Base-by-base conservation (phyloP, 2,888 invertebrate species). In the Ichneumon xanthorius region DNA sequence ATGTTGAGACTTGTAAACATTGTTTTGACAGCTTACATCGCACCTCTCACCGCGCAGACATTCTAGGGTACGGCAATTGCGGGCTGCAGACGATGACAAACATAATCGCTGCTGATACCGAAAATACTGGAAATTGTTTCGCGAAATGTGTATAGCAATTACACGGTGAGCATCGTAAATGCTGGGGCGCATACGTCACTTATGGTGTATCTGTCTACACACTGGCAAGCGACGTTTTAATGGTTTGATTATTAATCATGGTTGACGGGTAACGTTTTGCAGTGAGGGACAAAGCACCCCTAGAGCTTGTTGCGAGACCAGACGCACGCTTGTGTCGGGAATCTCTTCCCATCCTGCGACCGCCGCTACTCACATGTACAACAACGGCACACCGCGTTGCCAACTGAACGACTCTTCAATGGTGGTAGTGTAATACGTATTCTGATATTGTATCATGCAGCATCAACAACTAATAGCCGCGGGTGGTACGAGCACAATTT, bases 171-270 rank as follows among this genome's bases (percentile, higher is more conserved):
- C 58, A 26, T 22, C 58, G 58, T 22, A 58, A 58, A 58, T 22
- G 58, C 11, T 16, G 58, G 19, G 48, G n/a, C 53, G 55, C 72
- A 37, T 55, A 19, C 72, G 53, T 55, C 55, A 30, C 72, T 53
- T 53, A 14, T 14, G 30, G 19, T 33, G 50, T 53, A 14, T 53
- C 40, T 55, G 19, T 55, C 22, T 33, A 5, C 50, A 37, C 37
- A 37, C 30, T 26, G 58, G 58, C 58, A 26, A 50, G 40, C n/a
- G 84, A 58, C 58, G 72, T 78, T 85, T 65, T 68, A 85, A 77
- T 68, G 81, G 67, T 55, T 63, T 9, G 78, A 73, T 81, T 78
- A 85, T 85, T 85, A 85, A 85, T 85, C 78, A 85, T 33, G 50
- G 55, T 77, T 80, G 84, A 80, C 72, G 72, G 80, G 67, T 77